Conservation (phyloP, 2,113 vertebrate species). For the Crypturellus undulatus region DNA sequence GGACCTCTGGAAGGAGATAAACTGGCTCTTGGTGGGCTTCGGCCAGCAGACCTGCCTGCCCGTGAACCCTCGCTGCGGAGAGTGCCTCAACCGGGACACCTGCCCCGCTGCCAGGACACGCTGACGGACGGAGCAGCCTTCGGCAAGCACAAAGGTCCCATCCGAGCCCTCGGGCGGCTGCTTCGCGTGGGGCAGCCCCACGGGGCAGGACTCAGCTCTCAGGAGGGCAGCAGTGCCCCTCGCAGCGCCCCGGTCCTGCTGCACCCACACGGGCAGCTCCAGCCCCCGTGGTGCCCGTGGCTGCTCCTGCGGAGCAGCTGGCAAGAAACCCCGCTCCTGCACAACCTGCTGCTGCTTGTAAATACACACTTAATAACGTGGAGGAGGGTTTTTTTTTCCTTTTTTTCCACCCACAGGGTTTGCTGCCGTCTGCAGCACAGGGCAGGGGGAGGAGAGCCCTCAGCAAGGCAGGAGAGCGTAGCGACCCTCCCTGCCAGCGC, state of each 20-base stretch:
- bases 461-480: not conserved
- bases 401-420: not conserved
- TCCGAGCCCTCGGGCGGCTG: not conserved
- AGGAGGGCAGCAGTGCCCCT: not conserved
- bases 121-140: constrained; percentile 2
- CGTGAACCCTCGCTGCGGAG: constrained; percentile 83
- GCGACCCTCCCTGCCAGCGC: not conserved
- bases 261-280: not conserved
- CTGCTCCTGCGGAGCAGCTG: not conserved
- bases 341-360: constrained; percentile 1
- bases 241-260: not conserved
- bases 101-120: constrained; percentile 84
- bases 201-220: not conserved
- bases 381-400: not conserved
- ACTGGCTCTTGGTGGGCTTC: constrained; percentile 95
- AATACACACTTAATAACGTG: constrained; percentile 26
- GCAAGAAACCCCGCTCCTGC: not conserved
- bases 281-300: not conserved
- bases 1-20: constrained; percentile 93
- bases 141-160: not conserved
- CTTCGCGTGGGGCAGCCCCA: not conserved
- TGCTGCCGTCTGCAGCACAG: not conserved
- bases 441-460: not conserved
- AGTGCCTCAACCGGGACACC: constrained; percentile 88
- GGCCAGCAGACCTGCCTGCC: constrained; percentile 96